A percentile compares a stretch with the other conserved stretches of the same genome.
Conservation (phyloP, 1,140 invertebrate species). For the Psilanteris sp. region DNA sequence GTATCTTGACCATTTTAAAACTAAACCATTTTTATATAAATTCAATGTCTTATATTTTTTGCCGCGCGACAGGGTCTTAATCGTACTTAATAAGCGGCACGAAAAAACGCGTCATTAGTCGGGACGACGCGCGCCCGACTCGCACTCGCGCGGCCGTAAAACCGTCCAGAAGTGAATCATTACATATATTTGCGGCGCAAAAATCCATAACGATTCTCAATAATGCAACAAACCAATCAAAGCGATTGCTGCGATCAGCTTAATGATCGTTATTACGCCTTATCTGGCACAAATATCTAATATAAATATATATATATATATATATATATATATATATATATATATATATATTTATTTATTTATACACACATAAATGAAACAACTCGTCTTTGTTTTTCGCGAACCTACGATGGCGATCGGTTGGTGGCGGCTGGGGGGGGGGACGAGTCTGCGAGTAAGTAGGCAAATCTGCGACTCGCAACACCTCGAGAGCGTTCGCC, state of each 20-base stretch:
- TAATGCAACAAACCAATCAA: constrained; percentile 5
- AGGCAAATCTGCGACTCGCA: constrained; percentile 30
- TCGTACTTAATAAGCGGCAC: too few relatives aligned
- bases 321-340: too few relatives aligned
- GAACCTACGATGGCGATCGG: too few relatives aligned
- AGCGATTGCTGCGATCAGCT: too few relatives aligned
- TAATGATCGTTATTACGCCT: constrained; percentile 8
- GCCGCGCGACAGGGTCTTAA: too few relatives aligned
- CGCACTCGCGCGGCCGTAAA: not conserved
- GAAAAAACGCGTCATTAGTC: too few relatives aligned
- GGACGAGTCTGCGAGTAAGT: constrained; percentile 25
- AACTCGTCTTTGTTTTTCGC: constrained; percentile 12
- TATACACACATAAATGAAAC: too few relatives aligned
- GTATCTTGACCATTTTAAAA: too few relatives aligned
- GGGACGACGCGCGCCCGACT: not conserved
- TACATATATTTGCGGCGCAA: constrained; percentile 1
- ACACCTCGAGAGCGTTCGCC: constrained; percentile 8
- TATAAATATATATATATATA: too few relatives aligned
- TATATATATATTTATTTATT: too few relatives aligned
- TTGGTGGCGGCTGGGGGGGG: constrained; percentile 4
- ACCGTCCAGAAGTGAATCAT: not conserved
- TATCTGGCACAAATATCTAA: not conserved
- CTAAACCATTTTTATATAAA: too few relatives aligned
- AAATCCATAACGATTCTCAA: constrained; percentile 21
- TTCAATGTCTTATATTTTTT: too few relatives aligned